Evolutionary conservation across 2,888 invertebrate genomes (phyloP), one percentile per base, ranked within the genome.

Genomic region (Drosophila anomelani): DNA sequence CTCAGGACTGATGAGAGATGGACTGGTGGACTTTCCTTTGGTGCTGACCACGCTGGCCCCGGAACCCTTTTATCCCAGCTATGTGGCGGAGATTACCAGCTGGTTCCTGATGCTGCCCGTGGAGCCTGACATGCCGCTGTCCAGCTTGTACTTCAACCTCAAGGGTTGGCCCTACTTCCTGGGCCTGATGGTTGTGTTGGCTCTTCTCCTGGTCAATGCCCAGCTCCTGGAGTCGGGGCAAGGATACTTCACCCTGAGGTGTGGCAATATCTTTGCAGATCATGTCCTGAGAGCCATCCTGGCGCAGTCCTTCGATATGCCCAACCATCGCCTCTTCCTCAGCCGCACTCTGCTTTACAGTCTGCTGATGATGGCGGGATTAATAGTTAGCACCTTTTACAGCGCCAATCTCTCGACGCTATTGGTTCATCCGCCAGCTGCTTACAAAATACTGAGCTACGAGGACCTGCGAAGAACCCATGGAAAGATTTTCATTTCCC

Each of bases 51-150:
- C 41, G 5, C 49, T 68, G 26, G 9, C 39, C 0, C 39, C 62
- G 20, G 39, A 23, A 20, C 38, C 32, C 5, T 64, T 26, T 7
- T 49, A 61, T 7, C 13, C 13, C 15, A 78, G 80, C 4, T 61
- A 80, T 57, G 75, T 86, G 0, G 36, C 81, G 29, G 90, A 91
- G 41, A 62, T 70, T 7, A 62, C 73, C 5, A 70, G 73, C 15
- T 79, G 79, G 75, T 78, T 77, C n/a, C 56, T 85, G 1, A 87
- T 91, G 77, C 38, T 90, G 1, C 91, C 90, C 0, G 17, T 81
- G n/a, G 88, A 89, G 29, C 69, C 74, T 0, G 55, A 66, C 6
- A 34, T 78, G 4, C 63, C 74, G 12, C 67, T 46, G 0, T 57
- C 57, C 15, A 53, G 49, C 7, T 55, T 13, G 2, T 68, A 51